Evolutionary conservation across 1,140 invertebrate species (phyloP), one percentile per base, ranked within the genome.

Genomic region (Diploscapter pachys): DNA sequence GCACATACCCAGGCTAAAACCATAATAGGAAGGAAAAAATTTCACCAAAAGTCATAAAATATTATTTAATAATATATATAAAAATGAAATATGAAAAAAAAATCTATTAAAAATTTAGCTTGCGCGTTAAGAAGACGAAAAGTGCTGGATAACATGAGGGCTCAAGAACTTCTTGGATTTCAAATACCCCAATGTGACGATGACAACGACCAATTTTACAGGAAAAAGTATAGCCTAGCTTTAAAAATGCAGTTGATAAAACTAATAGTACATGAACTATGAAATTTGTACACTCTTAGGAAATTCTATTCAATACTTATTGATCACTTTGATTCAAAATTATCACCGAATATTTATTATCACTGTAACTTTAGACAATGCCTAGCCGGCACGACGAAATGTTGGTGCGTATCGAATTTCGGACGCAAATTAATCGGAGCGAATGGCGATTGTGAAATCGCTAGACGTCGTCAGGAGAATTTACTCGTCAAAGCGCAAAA

Each of bases 161-260:
- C 73, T 3, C 49, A 54, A 64, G 73, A 74, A 69, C 57, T 74
- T 49, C 57, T 74, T 31, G 73, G 73, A 50, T 53, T 69, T 8
- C 65, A 53, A 61, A 74, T 74, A 31, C 73, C 73, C 31, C 73
- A 66, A 8, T 74, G 73, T 50, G 52, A 64, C 6, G 73, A 74
- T 3, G 64, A 64, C 31, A 31, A 31, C 31, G 31, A 31, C 1
- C 31, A 31, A 31, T 31, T 31, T 31, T 31, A 31, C 31, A 31
- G 31, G 31, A 31, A 31, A 31, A 31, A 31, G 31, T 31, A 31
- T 31, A 31, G 0, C 1, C 31, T 31, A 31, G 1, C 31, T 0
- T 31, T 31, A 31, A 31, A 31, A 31, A 31, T 31, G 31, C 31
- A 31, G 31, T 31, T 31, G 31, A 31, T 1, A 31, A 31, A 31